These are phyloP conservation scores for Canis aureus DNA, from an alignment of 2,113 vertebrate species.

Conservation along the genomic window DNA sequence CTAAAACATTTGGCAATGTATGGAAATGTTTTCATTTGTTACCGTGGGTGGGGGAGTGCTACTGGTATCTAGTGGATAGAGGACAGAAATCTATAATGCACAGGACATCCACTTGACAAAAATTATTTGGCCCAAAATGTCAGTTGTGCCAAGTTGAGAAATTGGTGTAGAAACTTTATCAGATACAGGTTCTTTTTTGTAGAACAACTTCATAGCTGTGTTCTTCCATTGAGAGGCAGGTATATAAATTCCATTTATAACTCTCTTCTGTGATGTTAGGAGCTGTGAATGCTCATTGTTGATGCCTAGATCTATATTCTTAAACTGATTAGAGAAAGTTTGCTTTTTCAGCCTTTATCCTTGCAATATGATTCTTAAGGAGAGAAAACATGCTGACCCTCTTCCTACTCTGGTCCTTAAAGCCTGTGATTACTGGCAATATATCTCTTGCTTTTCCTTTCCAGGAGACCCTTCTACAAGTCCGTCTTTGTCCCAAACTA, in stretches of 20 bases:
- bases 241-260: neutral
- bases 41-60: neutral
- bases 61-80: neutral
- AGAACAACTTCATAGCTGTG: neutral
- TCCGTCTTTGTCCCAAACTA: constrained; percentile 85
- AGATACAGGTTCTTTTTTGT: neutral
- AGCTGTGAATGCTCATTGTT: neutral
- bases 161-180: neutral
- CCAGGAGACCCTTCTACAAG: constrained; percentile 86
- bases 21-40: constrained; percentile 1
- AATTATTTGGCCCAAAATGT: constrained; percentile 4
- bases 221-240: neutral
- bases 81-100: neutral
- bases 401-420: neutral
- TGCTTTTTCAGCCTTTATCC: neutral
- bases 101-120: neutral
- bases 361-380: neutral
- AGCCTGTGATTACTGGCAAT: constrained; percentile 12
- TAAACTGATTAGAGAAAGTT: constrained; percentile 15
- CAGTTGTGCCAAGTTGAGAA: neutral
- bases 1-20: neutral
- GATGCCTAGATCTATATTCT: neutral
- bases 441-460: constrained; percentile 70
- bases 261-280: neutral
- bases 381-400: neutral